Conservation (phyloP, 2,113 vertebrate species). For the Prolemur simus region DNA sequence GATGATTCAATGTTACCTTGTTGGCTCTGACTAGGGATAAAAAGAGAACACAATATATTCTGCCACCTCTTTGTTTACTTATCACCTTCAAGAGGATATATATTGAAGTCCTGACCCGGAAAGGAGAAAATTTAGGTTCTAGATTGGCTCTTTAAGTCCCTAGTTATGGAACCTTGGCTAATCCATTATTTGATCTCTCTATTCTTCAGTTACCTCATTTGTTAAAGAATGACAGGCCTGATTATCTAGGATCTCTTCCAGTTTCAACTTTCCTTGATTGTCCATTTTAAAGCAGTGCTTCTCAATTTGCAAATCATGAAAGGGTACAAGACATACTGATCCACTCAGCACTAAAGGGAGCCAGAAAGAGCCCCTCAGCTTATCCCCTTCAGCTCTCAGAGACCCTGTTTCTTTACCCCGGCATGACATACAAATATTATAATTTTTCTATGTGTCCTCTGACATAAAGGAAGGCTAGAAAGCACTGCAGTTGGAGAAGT, state of each 20-base stretch:
- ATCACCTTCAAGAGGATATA: background rate
- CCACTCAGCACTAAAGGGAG: background rate
- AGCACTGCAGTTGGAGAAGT: background rate
- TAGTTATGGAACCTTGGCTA: accelerated
- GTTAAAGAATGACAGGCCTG: accelerated
- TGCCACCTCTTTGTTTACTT: background rate
- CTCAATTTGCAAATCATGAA: background rate
- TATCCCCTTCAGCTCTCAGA: background rate
- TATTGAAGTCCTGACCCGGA: too few relatives aligned
- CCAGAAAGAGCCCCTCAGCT: accelerated
- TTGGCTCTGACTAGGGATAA: background rate
- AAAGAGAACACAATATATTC: background rate
- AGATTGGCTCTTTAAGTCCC: background rate
- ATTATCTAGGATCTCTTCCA: background rate
- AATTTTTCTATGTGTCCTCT: background rate
- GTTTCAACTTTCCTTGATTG: background rate
- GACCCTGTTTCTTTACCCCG: background rate
- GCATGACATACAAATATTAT: too few relatives aligned
- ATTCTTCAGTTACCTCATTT: background rate
- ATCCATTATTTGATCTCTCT: background rate
- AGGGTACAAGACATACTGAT: accelerated
- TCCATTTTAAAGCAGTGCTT: background rate
- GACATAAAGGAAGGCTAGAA: background rate
- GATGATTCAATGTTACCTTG: accelerated
- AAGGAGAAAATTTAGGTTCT: background rate